Base-by-base conservation (phyloP, 2,888 invertebrate species). In the Plebejus anna region DNA sequence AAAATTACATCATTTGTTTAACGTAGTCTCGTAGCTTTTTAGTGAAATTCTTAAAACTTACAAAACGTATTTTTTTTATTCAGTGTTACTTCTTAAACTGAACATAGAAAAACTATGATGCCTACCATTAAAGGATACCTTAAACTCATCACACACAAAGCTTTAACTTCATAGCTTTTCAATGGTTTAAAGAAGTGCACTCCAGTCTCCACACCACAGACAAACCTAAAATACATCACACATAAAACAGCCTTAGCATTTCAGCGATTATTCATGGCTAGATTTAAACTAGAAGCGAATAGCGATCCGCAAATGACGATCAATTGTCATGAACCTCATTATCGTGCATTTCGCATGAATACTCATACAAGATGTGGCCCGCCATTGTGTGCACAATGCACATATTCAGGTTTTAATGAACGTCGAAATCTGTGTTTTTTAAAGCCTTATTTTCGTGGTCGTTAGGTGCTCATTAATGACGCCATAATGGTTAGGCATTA, bases 401-500 rank as follows among this genome's bases (percentile, higher is more conserved):
- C 70, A 72, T 55, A 70, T 57, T 71, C 71, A 71, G 76, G 28
- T 76, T 72, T 76, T 82, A 82, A 83, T 83, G 83, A 83, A 81
- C 78, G 79, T 79, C 79, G 57, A 81, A 82, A 82, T 81, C 80
- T 80, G 77, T 81, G 81, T 81, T 82, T 79, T 38, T 79, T 80
- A 80, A 81, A 83, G 81, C 79, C 78, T 78, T 81, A 81, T 82
- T 82, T 84, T 83, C 80, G 78, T 78, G 82, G 90, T 91, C 90
- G 90, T 89, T 90, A 89, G 90, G 90, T 88, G 88, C 90, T 92
- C 92, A 91, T 92, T 92, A 92, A 88, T 87, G 83, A 84, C 82
- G 83, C 82, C 88, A 92, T 91, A 92, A 92, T 91, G 87, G 89
- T 91, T 92, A 91, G 91, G 91, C 91, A 92, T 92, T 93, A 93